A percentile compares a stretch with the other conserved stretches of the same genome.
Conservation (phyloP, 1,140 invertebrate genomes). For the Euwallacea fornicatus region DNA sequence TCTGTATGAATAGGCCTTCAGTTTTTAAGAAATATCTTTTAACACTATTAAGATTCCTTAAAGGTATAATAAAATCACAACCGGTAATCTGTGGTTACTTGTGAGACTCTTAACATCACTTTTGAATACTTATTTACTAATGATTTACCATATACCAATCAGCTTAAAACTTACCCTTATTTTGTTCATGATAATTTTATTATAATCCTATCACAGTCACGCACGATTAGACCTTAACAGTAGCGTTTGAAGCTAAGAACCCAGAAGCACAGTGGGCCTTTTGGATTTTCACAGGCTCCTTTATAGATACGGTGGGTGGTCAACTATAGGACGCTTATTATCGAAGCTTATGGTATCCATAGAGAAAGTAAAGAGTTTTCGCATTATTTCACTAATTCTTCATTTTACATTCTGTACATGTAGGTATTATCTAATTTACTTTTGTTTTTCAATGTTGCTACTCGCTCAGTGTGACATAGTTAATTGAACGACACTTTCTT, state of each 20-base stretch:
- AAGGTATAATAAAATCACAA: not conserved
- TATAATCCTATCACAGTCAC: slow-evolving; percentile 34
- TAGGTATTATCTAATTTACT: not conserved
- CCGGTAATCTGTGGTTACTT: not conserved
- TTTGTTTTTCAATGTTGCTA: not conserved
- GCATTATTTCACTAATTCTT: slow-evolving; percentile 7
- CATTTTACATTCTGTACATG: not conserved
- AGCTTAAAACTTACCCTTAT: slow-evolving; percentile 20
- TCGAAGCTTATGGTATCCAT: slow-evolving; percentile 11
- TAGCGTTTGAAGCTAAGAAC: slow-evolving; percentile 7
- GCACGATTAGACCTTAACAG: slow-evolving; percentile 4
- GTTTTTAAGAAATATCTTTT: too few relatives aligned
- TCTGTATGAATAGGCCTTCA: too few relatives aligned
- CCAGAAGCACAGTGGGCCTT: slow-evolving; percentile 28
- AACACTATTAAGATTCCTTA: not conserved
- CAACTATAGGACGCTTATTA: slow-evolving; percentile 20
- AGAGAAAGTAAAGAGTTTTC: slow-evolving; percentile 39
- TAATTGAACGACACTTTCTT: not conserved
- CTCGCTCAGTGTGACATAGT: not conserved
- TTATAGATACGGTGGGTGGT: slow-evolving; percentile 41
- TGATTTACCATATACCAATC: not conserved
- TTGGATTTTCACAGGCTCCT: slow-evolving; percentile 18
- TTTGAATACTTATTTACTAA: not conserved
- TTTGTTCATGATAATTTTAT: slow-evolving; percentile 17
- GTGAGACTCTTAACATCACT: not conserved